Evolutionary conservation across 2,888 invertebrate species (phyloP).

Genomic region (Thalpophila matura): DNA sequence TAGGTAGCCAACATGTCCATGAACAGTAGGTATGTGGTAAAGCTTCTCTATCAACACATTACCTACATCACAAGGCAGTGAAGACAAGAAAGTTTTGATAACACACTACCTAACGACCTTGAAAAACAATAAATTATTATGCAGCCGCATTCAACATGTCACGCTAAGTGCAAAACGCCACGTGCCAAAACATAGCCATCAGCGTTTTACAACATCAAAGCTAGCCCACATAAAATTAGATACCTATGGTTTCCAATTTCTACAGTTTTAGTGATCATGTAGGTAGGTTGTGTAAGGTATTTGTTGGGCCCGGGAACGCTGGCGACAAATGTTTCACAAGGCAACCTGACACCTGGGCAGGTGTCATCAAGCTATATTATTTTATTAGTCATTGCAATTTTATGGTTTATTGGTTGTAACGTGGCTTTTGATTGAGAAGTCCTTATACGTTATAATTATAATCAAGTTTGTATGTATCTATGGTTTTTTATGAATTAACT

Average conservation of each 20-base stretch:
- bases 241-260: conserved; percentile 50
- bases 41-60: no score
- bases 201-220: conserved; percentile 50
- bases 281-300: conserved; percentile 71
- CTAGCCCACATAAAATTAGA: conserved; percentile 25
- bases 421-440: not conserved
- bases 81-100: not conserved
- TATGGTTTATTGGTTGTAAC: not conserved
- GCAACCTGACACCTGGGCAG: conserved; percentile 81
- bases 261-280: conserved; percentile 58
- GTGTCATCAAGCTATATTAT: conserved; percentile 68
- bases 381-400: conserved; percentile 12
- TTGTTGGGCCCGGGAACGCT: conserved; percentile 80
- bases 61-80: not conserved
- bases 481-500: no score
- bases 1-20: no score
- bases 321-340: conserved; percentile 83
- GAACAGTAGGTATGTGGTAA: no score
- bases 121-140: conserved; percentile 1
- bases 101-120: conserved; percentile 6
- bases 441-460: no score
- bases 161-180: conserved; percentile 9
- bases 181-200: conserved; percentile 39
- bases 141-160: not conserved
- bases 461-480: no score